Base-by-base conservation (phyloP, 2,113 vertebrate genomes). In the Ceratotherium simum region DNA sequence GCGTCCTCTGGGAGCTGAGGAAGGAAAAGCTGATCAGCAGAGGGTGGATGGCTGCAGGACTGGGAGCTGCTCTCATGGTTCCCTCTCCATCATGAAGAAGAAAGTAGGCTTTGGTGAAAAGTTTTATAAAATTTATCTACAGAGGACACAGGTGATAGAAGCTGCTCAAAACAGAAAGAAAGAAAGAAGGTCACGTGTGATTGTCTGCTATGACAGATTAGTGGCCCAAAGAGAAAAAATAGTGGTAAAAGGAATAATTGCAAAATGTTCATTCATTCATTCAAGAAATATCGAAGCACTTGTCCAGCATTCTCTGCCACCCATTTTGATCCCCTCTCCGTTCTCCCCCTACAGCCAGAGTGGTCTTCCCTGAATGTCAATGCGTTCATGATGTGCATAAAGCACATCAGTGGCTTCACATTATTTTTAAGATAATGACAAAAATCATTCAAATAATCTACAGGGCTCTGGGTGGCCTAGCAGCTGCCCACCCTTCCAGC, bases 41-140 rank as follows among this genome's bases (percentile, higher is more conserved):
- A 72, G 79, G 83, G 27, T 12, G 78, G 75, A 39, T 11, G 76
- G 86, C 78, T 31, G 36, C 48, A 8, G 33, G 3, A 23, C 2
- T 12, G 5, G 46, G 60, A 69, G 46, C 46, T 20, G 3, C 51
- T 65, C 4, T 0, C 23, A 13, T 0, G 3, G 16, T 12, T 65
- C 62, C 42, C 9, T 65, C 62, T 84, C 70, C 36, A n/a, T 54
- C 5, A 1, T 2, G 20, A 58, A 60, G 76, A n/a, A 94, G 70
- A 72, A 54, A 13, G 51, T 18, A 21, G 67, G 23, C 60, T 75
- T 64, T 67, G 36, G 27, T 8, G 64, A 21, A 51, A 83, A 46
- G 51, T 36, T 69, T 16, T 36, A 80, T 39, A 31, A 33, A 56
- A 39, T 81, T 11, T 36, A 42, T 42, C 88, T 91, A 20, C 70